Evolutionary conservation across 2,797 vertebrate species (phyloP).

Genomic region (Silurus aristotelis): DNA sequence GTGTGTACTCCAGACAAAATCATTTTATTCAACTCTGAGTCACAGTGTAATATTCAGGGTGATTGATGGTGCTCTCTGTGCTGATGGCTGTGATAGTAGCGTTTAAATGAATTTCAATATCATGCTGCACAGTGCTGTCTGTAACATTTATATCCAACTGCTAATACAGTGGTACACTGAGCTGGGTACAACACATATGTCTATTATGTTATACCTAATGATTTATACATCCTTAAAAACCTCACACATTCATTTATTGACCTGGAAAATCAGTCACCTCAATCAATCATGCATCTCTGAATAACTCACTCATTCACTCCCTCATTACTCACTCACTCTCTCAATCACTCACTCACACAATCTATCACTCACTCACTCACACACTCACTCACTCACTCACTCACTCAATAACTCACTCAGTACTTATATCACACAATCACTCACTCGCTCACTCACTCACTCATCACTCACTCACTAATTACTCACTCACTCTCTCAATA

Average conservation of each 20-base stretch:
- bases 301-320: not conserved
- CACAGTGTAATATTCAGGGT: constrained; percentile 20
- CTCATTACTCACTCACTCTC: constrained; percentile 15
- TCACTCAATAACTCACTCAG: no score
- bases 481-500: no score
- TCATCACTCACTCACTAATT: no score
- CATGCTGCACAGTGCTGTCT: constrained; percentile 12
- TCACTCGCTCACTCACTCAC: no score
- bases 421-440: no score
- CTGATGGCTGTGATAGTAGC: constrained; percentile 35
- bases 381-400: no score
- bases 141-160: constrained; percentile 23
- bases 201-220: not conserved
- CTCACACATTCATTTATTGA: constrained; percentile 51
- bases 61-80: constrained; percentile 23
- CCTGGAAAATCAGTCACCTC: not conserved
- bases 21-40: constrained; percentile 33
- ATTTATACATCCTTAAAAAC: constrained; percentile 45
- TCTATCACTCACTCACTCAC: not conserved
- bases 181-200: not conserved
- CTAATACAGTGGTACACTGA: not conserved
- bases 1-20: constrained; percentile 25
- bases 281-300: not conserved
- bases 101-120: constrained; percentile 44
- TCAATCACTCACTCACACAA: constrained; percentile 17